Conservation (phyloP, 2,888 invertebrate genomes). For the Mesoligia furuncula region DNA sequence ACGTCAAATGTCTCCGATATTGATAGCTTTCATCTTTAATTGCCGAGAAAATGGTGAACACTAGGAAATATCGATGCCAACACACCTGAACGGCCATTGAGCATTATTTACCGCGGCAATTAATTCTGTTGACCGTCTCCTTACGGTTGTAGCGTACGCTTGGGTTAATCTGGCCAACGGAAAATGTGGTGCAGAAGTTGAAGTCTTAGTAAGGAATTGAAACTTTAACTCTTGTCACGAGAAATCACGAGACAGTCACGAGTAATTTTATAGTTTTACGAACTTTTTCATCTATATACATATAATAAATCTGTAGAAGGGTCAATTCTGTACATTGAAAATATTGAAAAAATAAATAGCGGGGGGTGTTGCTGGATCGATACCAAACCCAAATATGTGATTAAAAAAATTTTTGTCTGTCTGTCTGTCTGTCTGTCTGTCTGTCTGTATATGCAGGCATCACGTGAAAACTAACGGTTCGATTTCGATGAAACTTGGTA, state of each 20-base stretch:
- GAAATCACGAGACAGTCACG: not conserved
- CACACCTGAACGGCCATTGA: slow-evolving; percentile 49
- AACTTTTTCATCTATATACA: too few species aligned
- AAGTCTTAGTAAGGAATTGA: not conserved
- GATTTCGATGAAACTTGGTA: too few species aligned
- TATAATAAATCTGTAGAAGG: too few species aligned
- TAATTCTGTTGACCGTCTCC: slow-evolving; percentile 53
- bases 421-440: too few species aligned
- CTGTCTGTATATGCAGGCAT: too few species aligned
- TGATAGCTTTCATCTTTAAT: slow-evolving; percentile 51
- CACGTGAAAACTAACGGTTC: too few species aligned
- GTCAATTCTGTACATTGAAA: too few species aligned
- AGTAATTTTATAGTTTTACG: not conserved
- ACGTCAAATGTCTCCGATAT: slow-evolving; percentile 33
- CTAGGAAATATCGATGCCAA: slow-evolving; percentile 48
- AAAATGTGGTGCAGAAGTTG: slow-evolving; percentile 35
- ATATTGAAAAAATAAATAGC: too few species aligned
- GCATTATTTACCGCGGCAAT: slow-evolving; percentile 60
- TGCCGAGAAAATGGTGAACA: slow-evolving; percentile 50
- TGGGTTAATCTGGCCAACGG: slow-evolving; percentile 6
- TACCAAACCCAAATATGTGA: too few species aligned
- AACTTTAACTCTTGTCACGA: not conserved
- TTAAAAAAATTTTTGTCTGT: too few species aligned
- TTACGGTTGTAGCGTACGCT: slow-evolving; percentile 51
- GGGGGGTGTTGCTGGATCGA: too few species aligned